Conservation (phyloP, 2,888 invertebrate genomes). For the Plebejus melissa region DNA sequence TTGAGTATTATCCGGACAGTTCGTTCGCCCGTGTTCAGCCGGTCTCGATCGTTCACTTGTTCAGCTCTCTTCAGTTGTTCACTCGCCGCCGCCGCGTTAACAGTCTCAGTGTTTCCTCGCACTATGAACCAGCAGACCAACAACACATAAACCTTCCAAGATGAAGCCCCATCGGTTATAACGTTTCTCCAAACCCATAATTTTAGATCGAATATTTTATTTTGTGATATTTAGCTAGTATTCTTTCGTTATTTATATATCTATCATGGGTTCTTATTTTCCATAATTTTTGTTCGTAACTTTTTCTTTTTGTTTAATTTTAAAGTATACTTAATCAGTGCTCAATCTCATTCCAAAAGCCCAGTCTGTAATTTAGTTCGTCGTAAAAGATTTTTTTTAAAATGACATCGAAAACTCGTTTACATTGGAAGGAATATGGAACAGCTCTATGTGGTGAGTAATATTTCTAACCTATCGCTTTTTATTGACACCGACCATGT, state of each 20-base stretch:
- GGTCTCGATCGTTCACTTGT: conserved; percentile 43
- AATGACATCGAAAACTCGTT: conserved; percentile 76
- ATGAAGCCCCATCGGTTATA: conserved; percentile 78
- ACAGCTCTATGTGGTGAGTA: conserved; percentile 77
- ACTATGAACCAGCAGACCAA: conserved; percentile 73
- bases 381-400: conserved; percentile 49
- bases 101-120: conserved; percentile 61
- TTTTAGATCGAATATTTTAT: conserved; percentile 74
- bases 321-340: conserved; percentile 53
- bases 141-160: conserved; percentile 77
- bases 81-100: conserved; percentile 64
- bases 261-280: conserved; percentile 71
- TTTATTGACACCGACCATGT: conserved; percentile 50
- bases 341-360: conserved; percentile 78
- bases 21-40: conserved; percentile 53
- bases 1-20: conserved; percentile 60
- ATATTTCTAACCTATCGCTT: conserved; percentile 63
- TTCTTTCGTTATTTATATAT: conserved; percentile 62
- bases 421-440: conserved; percentile 79
- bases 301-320: conserved; percentile 32
- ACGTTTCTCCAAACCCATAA: conserved; percentile 69
- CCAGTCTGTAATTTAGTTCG: conserved; percentile 56
- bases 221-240: conserved; percentile 78
- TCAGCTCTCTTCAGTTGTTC: conserved; percentile 55
- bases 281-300: conserved; percentile 58